Evolutionary conservation across 2,797 vertebrate genomes (phyloP), one percentile per base, ranked within the genome.

Genomic region (Enoplosus armatus): DNA sequence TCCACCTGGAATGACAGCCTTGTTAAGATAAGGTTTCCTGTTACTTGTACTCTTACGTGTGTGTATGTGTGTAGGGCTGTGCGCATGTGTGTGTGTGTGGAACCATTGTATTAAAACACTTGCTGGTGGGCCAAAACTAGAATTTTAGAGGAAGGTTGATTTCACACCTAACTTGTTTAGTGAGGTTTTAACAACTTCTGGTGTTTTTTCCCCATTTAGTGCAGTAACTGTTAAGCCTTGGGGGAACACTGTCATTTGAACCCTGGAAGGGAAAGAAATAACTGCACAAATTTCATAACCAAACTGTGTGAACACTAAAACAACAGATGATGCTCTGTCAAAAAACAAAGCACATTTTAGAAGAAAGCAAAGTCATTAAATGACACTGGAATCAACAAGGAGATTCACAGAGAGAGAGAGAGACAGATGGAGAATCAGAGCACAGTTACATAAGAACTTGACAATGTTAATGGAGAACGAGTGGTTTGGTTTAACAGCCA

Each of bases 1-100:
- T 89, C 84, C 79, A 90, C 86, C 89, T 88, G 86, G 78, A 86
- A 83, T 79, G 77, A 86, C 47, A 14, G 85, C 69, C 82, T 79
- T 91, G 87, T 85, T 87, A 85, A 84, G 87, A 89, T 83, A 84
- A 80, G 77, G 75, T 79, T 90, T 90, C 79, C 87, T 88, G 71
- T 75, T 79, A 77, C 78, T 63, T 50, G 54, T 45, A n/a, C n/a
- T n/a, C n/a, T n/a, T n/a, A n/a, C n/a, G n/a, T 50, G 47, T 65
- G 31, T 24, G 41, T 58, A 7, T 77, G 51, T 83, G 76, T 80
- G 80, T 73, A 66, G 31, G 64, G 43, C 18, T 35, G 33, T 8
- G 14, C 7, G 6, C 18, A 6, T 61, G 33, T 62, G 65, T 68
- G 64, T 61, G 33, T 62, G 65, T 68, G 64, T 53, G 64, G 67